phyloP scores from a whole-genome alignment of 2,888 invertebrate species.

The Sabatieria punctata region DNA sequence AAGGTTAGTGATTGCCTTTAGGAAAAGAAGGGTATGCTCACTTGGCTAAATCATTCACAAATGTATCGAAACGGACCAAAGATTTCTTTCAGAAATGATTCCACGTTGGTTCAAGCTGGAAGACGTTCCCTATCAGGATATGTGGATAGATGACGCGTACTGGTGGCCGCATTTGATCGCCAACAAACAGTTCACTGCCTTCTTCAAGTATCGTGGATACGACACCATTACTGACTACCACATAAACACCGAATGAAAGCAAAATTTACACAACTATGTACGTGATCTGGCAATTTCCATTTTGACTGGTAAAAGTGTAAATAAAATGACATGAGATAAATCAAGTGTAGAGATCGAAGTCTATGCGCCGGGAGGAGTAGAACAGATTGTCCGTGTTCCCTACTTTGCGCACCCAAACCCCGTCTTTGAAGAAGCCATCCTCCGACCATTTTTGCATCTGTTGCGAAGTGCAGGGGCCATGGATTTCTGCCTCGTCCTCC shows the following conservation, averaged over 20 bases:
- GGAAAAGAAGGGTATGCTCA: too few species aligned
- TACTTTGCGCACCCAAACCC: slow-evolving; percentile 64
- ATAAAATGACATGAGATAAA: too few species aligned
- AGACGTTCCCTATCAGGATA: slow-evolving; percentile 47
- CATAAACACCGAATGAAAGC: too few species aligned
- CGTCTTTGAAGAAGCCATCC: slow-evolving; percentile 59
- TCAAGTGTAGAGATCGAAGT: slow-evolving; percentile 75
- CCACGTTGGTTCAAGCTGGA: slow-evolving; percentile 49
- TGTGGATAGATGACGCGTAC: slow-evolving; percentile 53
- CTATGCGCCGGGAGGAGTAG: slow-evolving; percentile 70
- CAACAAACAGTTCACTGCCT: slow-evolving; percentile 44
- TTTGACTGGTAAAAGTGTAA: too few species aligned
- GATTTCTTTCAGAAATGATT: slow-evolving; percentile 50
- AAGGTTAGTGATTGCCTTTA: too few species aligned
- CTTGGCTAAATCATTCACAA: too few species aligned
- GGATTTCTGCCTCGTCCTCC: slow-evolving; percentile 50
- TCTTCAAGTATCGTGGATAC: slow-evolving; percentile 44
- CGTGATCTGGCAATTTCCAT: too few species aligned
- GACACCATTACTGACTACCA: too few species aligned
- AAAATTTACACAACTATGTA: too few species aligned
- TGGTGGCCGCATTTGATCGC: slow-evolving; percentile 51
- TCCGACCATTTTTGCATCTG: slow-evolving; percentile 76
- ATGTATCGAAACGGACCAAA: too few species aligned
- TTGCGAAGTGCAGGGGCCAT: slow-evolving; percentile 63
- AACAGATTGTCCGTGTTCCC: slow-evolving; percentile 53